Conservation (phyloP, 2,888 invertebrate species). For the Hecatera dysodea region DNA sequence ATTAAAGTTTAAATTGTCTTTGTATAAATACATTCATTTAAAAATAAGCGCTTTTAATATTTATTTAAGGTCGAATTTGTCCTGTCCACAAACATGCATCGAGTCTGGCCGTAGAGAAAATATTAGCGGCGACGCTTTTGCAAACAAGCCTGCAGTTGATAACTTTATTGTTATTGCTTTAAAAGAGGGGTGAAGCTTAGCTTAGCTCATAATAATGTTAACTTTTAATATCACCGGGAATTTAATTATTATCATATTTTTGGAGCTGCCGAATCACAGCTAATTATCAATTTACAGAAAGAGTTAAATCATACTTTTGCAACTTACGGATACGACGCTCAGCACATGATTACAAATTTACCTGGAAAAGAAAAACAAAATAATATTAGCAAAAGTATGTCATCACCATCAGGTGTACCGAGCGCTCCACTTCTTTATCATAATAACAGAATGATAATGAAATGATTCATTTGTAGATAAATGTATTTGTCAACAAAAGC, state of each 20-base stretch:
- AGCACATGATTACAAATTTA: constrained; percentile 51
- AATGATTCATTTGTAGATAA: constrained; percentile 54
- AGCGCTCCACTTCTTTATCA: constrained; percentile 62
- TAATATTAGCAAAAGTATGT: constrained; percentile 63
- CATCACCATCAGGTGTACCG: constrained; percentile 64
- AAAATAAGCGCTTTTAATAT: constrained; percentile 73
- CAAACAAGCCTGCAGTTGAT: constrained; percentile 76
- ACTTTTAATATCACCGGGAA: constrained; percentile 19
- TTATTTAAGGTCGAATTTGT: constrained; percentile 75
- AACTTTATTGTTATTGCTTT: constrained; percentile 80
- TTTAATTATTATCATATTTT: neutral
- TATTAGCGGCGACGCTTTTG: constrained; percentile 74
- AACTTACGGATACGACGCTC: constrained; percentile 43
- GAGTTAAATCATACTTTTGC: neutral
- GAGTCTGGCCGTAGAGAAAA: constrained; percentile 72
- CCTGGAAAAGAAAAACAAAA: constrained; percentile 68
- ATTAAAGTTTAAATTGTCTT: constrained; percentile 64
- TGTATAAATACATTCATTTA: constrained; percentile 62
- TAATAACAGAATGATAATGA: constrained; percentile 54
- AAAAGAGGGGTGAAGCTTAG: constrained; percentile 55
- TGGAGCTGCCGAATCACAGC: neutral
- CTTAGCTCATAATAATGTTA: constrained; percentile 39
- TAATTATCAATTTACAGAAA: neutral
- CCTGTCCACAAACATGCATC: constrained; percentile 69
- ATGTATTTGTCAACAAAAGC: constrained; percentile 37